Base-by-base conservation (phyloP, 53 echinoderm and acorn worm species). In the Paelopatides confundens region DNA sequence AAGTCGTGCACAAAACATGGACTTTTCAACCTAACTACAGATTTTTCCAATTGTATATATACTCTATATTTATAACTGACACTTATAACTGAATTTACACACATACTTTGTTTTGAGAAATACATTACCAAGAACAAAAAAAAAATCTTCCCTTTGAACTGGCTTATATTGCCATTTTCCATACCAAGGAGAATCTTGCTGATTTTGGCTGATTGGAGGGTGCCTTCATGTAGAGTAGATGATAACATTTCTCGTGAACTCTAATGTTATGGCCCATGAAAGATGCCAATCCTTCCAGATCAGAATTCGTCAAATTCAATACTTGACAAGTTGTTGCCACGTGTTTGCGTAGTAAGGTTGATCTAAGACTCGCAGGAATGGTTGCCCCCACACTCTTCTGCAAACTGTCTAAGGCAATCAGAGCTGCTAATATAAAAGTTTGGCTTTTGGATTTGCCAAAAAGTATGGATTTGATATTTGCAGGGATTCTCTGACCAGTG, bases 221-320 rank as follows among this genome's bases (percentile, higher is more conserved):
- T 77, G 11, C 47, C 78, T 49, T 52, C 78, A 17, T n/a, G n/a
- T n/a, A n/a, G n/a, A 12, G 50, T 31, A 51, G 51, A 2, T 51
- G 26, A 15, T 77, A 77, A 52, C 49, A 77, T 11, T 52, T 49
- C 31, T 77, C 78, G 12, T 77, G 78, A 3, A 77, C 78, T n/a
- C n/a, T n/a, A n/a, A 77, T 77, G 31, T 77, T 77, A 29, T 77
- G 78, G 12, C 52, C 78, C 78, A 77, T 50, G 52, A 51, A 77
- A 77, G 28, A 11, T 23, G 78, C 51, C 9, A 77, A 51, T 29
- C 78, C 51, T 77, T 77, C 51, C 18, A 77, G 31, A 24, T 77
- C 78, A 3, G 48, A 50, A 8, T 23, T 78, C 1, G 26, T 50
- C 49, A 77, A 31, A 31, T 77, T 77, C 49, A 77, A 32, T 26